phyloP scores from a whole-genome alignment of 2,888 invertebrate species.

The Lithophane semibrunnea region DNA sequence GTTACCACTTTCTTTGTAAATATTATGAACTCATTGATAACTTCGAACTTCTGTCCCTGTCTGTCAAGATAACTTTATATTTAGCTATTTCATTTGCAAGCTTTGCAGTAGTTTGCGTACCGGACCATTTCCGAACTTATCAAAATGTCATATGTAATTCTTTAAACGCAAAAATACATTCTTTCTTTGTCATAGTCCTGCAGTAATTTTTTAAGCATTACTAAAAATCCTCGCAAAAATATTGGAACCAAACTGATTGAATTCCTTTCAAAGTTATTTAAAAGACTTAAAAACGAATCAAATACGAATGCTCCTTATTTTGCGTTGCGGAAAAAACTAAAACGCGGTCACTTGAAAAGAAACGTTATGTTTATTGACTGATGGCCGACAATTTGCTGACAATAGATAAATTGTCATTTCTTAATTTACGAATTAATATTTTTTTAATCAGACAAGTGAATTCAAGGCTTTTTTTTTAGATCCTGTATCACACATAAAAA shows the following conservation, averaged over 20 bases:
- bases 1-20: constrained; percentile 52
- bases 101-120: not conserved
- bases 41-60: constrained; percentile 31
- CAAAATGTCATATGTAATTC: constrained; percentile 43
- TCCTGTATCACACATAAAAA: constrained; percentile 64
- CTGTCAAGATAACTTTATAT: not conserved
- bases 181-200: not conserved
- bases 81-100: constrained; percentile 43
- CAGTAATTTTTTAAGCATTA: not conserved
- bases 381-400: constrained; percentile 68
- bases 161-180: constrained; percentile 22
- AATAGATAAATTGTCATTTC: constrained; percentile 73
- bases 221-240: not conserved
- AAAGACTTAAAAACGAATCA: not conserved
- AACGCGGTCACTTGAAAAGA: constrained; percentile 35
- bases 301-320: not conserved
- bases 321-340: not conserved
- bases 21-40: constrained; percentile 46
- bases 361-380: constrained; percentile 68
- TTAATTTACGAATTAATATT: constrained; percentile 73
- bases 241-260: not conserved
- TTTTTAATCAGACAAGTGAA: constrained; percentile 69
- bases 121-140: constrained; percentile 33
- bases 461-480: constrained; percentile 70
- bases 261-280: not conserved